These are phyloP conservation scores for Noctua janthina DNA, from an alignment of 2,888 invertebrate genomes.

Conservation along the genomic window DNA sequence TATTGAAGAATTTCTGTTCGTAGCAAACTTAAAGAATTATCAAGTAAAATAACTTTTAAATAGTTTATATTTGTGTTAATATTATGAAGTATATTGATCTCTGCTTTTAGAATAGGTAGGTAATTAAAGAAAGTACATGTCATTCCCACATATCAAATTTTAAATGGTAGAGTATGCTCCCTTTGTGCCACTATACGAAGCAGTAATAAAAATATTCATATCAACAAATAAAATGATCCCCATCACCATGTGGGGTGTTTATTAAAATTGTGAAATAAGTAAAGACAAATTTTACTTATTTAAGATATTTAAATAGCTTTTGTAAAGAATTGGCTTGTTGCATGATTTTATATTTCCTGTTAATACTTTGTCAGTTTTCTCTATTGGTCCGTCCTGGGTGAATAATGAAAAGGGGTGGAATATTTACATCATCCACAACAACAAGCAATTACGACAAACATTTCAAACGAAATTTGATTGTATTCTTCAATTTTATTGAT, in stretches of 20 bases:
- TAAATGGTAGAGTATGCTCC: constrained; percentile 72
- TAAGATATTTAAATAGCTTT: constrained; percentile 72
- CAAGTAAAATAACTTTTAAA: constrained; percentile 17
- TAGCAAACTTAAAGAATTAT: constrained; percentile 24
- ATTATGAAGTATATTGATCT: constrained; percentile 55
- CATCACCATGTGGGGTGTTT: constrained; percentile 23
- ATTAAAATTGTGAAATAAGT: constrained; percentile 39
- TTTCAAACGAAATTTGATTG: constrained; percentile 33
- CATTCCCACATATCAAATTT: constrained; percentile 81
- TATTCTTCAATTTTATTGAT: constrained; percentile 39
- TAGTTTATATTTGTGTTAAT: constrained; percentile 50
- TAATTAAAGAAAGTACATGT: constrained; percentile 77
- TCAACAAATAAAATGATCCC: constrained; percentile 39
- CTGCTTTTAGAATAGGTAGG: constrained; percentile 65
- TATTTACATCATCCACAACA: constrained; percentile 45
- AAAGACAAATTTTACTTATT: constrained; percentile 35
- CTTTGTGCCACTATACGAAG: constrained; percentile 79
- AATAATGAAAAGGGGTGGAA: constrained; percentile 68
- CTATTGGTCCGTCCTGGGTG: constrained; percentile 75
- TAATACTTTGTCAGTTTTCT: constrained; percentile 49
- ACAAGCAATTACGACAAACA: constrained; percentile 26
- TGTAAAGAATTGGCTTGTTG: constrained; percentile 75
- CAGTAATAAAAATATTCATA: constrained; percentile 67
- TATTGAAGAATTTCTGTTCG: constrained; percentile 56
- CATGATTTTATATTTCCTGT: constrained; percentile 54